phyloP scores from a whole-genome alignment of 2,113 vertebrate species.

The Elgaria multicarinata region DNA sequence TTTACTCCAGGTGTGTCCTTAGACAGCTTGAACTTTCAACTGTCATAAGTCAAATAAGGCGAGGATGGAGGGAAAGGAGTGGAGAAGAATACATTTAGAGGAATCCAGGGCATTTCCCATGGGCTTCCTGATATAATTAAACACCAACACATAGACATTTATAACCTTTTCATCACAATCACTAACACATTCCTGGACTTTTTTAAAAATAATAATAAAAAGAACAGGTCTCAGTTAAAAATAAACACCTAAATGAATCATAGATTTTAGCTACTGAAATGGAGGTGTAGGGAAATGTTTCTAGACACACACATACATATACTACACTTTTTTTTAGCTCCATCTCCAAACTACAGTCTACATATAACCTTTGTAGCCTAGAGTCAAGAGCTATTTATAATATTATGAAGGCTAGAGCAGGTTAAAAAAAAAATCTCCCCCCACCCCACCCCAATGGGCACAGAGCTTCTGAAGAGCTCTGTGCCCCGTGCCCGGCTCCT shows the following conservation, averaged over 20 bases:
- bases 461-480: too few relatives aligned
- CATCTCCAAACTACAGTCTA: not conserved
- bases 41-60: not conserved
- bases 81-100: not conserved
- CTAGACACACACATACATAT: not conserved
- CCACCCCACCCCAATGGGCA: too few relatives aligned
- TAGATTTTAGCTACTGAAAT: conserved; percentile 29
- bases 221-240: conserved; percentile 3
- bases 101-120: not conserved
- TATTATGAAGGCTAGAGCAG: not conserved
- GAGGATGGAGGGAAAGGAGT: not conserved
- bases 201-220: not conserved
- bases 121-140: conserved; percentile 28
- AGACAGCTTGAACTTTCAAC: conserved; percentile 35
- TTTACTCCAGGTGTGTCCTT: not conserved
- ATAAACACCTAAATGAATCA: conserved; percentile 19
- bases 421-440: too few relatives aligned
- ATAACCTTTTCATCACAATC: conserved; percentile 25
- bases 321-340: not conserved
- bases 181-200: not conserved
- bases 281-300: too few relatives aligned
- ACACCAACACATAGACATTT: not conserved
- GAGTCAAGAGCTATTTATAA: not conserved
- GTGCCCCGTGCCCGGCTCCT: too few relatives aligned
- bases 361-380: not conserved